A percentile compares a stretch with the other conserved stretches of the same genome.
Evolutionary conservation across 1,140 invertebrate species (phyloP).

Genomic region (Colletes gigas): DNA sequence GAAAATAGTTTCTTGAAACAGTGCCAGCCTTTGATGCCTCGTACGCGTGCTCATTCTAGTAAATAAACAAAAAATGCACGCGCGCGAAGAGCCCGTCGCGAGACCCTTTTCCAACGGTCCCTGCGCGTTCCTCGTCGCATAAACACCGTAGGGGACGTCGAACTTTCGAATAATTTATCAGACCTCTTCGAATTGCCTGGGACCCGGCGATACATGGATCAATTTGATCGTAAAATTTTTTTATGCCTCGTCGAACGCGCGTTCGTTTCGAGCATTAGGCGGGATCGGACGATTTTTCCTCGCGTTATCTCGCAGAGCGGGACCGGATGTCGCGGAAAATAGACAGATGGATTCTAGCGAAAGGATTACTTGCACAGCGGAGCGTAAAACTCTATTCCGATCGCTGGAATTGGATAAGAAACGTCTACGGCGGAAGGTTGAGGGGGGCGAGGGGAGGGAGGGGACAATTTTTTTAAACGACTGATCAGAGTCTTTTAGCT

Average conservation of each 20-base stretch:
- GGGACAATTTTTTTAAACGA: too few relatives aligned
- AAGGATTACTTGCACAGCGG: too few relatives aligned
- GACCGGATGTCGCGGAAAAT: too few relatives aligned
- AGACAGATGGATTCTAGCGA: too few relatives aligned
- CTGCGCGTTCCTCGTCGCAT: constrained; percentile 6
- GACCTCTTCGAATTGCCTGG: not conserved
- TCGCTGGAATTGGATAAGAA: too few relatives aligned
- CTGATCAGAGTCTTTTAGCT: too few relatives aligned
- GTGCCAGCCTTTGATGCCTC: constrained; percentile 67
- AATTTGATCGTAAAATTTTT: not conserved
- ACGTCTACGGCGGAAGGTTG: too few relatives aligned
- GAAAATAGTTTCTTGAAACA: constrained; percentile 73
- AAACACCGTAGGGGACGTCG: constrained; percentile 15
- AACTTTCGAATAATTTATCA: constrained; percentile 44
- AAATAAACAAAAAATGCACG: constrained; percentile 62
- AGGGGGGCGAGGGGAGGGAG: too few relatives aligned
- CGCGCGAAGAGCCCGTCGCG: constrained; percentile 1
- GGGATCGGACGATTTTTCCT: too few relatives aligned
- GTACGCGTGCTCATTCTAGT: constrained; percentile 36
- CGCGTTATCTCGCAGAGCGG: too few relatives aligned
- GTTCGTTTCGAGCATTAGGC: too few relatives aligned
- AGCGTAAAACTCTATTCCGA: too few relatives aligned
- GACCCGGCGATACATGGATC: not conserved
- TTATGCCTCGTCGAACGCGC: not conserved
- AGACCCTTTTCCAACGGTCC: not conserved